Base-by-base conservation (phyloP, 2,113 vertebrate genomes). In the Podiceps cristatus region DNA sequence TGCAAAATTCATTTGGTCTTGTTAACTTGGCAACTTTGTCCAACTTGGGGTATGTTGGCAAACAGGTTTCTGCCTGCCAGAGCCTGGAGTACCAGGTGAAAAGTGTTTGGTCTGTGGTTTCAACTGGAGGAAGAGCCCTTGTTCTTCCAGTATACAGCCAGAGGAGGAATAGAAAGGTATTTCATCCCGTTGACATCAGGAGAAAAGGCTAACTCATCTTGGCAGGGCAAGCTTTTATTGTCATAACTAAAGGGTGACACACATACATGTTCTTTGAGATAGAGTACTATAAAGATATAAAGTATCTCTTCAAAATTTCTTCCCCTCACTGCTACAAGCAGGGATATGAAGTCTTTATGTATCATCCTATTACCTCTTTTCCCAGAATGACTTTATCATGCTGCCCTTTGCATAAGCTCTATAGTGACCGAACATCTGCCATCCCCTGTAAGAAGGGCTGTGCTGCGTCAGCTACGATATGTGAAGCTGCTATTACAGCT, bases 401-500 rank as follows among this genome's bases (percentile, higher is more conserved):
- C 23, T 89, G 40, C 77, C 60, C 52, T 90, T 40, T 72, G 47
- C 52, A 3, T 12, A 6, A 55, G 56, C 52, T 62, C 18, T 33
- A 18, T 3, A 37, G 64, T 31, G 74, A 56, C 69, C 9, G 1
- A 63, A 31, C 15, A 2, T 40, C 52, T 28, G 42, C 79, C 0
- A 4, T 88, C 74, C 53, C 40, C 49, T 22, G 33, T 47, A 55
- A 55, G 22, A 49, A 42, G 35, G 27, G 40, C 42, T 81, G 49
- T 50, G 35, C 35, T 83, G 7, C 1, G 1, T 29, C n/a, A 37
- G 19, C 55, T 29, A 0, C 0, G 1, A 0, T 15, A 14, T 3
- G 11, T 10, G 60, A 4, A 69, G 6, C 20, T 28, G 25, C n/a
- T 6, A 0, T 19, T 63, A 3, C 1, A 66, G 33, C 59, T 59